These are phyloP conservation scores for Neoaliturus tenellus DNA, from an alignment of 2,888 invertebrate species.

Conservation along the genomic window DNA sequence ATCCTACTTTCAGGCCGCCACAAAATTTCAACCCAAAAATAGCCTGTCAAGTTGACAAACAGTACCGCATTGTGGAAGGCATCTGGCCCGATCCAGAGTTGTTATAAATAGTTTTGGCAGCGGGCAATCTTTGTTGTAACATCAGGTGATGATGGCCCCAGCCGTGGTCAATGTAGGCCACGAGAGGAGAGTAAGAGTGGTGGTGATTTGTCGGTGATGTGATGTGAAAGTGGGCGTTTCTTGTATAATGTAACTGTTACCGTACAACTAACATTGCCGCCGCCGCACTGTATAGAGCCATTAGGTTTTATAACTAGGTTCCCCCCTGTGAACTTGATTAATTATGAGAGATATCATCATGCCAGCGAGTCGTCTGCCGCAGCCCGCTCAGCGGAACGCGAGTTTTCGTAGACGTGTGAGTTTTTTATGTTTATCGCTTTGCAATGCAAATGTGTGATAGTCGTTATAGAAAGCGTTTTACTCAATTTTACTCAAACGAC, in stretches of 20 bases:
- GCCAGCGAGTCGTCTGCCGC: not conserved
- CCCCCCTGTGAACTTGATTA: constrained; percentile 16
- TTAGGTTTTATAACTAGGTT: constrained; percentile 24
- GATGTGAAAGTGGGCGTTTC: not conserved
- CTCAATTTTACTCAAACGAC: too few species aligned
- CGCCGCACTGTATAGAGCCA: not conserved
- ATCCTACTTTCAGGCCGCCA: not conserved
- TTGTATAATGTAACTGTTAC: constrained; percentile 25
- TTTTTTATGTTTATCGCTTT: not conserved
- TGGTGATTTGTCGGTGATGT: not conserved
- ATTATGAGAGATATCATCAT: constrained; percentile 34
- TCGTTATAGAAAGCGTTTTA: not conserved
- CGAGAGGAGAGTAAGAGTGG: not conserved
- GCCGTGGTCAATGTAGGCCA: not conserved
- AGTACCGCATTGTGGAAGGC: not conserved
- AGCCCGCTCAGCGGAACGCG: not conserved
- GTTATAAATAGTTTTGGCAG: constrained; percentile 26
- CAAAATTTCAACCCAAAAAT: not conserved
- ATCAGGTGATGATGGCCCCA: constrained; percentile 29
- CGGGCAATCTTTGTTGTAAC: not conserved
- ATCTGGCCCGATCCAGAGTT: not conserved
- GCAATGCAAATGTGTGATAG: not conserved
- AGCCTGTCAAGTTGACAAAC: not conserved
- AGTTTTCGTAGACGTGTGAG: constrained; percentile 23
- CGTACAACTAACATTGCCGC: not conserved